Percentiles rank a stretch among this genome's conserved stretches.
Evolutionary conservation across 2,797 vertebrate genomes (phyloP).

Genomic region (Coregonus suidteri): DNA sequence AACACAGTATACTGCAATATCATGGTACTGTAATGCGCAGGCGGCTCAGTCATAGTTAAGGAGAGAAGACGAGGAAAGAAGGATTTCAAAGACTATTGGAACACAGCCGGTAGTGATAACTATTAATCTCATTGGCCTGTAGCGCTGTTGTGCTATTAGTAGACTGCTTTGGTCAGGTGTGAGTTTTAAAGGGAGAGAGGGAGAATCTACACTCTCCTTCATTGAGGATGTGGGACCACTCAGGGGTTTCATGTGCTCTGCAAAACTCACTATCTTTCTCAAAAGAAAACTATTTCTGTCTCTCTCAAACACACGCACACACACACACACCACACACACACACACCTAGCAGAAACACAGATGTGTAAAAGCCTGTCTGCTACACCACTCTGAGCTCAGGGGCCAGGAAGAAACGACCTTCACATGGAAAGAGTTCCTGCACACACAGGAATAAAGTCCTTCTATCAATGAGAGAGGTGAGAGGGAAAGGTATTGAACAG

Average conservation of each 20-base stretch:
- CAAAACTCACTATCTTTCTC: slow-evolving; percentile 29
- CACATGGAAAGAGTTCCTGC: slow-evolving; percentile 38
- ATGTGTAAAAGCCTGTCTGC: slow-evolving; percentile 43
- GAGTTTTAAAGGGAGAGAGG: slow-evolving; percentile 48
- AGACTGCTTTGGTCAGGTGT: slow-evolving; percentile 29
- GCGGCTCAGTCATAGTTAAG: not conserved
- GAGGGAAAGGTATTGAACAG: slow-evolving; percentile 23
- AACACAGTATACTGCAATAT: not conserved
- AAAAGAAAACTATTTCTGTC: not conserved
- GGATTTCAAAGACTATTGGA: not conserved
- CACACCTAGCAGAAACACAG: slow-evolving; percentile 29
- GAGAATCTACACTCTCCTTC: slow-evolving; percentile 53
- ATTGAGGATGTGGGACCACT: slow-evolving; percentile 50
- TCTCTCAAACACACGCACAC: not conserved
- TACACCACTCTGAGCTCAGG: slow-evolving; percentile 43
- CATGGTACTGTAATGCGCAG: not conserved
- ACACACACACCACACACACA: not conserved
- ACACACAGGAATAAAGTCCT: slow-evolving; percentile 20
- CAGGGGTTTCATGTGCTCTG: slow-evolving; percentile 41
- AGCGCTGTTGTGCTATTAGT: slow-evolving; percentile 24
- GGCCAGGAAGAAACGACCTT: slow-evolving; percentile 44
- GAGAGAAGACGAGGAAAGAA: not conserved
- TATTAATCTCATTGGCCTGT: slow-evolving; percentile 21
- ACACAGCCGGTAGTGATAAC: slow-evolving; percentile 1
- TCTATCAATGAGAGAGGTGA: not conserved